Conservation (phyloP, 2,797 vertebrate species). For the Notoglanidium macrostoma region DNA sequence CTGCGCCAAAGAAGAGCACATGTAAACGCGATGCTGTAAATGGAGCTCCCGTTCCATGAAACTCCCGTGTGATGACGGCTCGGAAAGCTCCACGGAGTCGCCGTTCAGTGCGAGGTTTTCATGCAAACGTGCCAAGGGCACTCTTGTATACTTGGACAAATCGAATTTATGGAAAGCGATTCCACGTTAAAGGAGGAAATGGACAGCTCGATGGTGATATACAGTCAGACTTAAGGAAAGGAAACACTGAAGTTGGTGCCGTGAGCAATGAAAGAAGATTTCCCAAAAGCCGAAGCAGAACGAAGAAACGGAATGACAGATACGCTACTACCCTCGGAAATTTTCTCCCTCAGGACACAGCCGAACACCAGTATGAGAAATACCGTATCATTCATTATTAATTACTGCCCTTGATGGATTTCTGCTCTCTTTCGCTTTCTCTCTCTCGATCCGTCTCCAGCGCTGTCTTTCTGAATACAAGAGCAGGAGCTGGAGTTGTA, state of each 20-base stretch:
- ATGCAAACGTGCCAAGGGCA: constrained; percentile 1
- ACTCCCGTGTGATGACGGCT: constrained; percentile 6
- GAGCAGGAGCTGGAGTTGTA: not conserved
- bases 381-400: constrained; percentile 77
- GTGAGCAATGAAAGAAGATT: constrained; percentile 13
- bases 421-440: constrained; percentile 20
- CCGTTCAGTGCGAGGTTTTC: constrained; percentile 12
- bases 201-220: constrained; percentile 9
- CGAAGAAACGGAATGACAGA: constrained; percentile 13
- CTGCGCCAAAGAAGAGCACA: no score
- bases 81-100: constrained; percentile 37
- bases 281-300: not conserved
- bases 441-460: not conserved
- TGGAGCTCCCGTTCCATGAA: constrained; percentile 10
- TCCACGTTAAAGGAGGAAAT: constrained; percentile 2
- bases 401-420: constrained; percentile 79
- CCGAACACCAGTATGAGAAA: constrained; percentile 72
- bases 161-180: constrained; percentile 8
- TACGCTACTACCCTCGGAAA: constrained; percentile 18
- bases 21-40: not conserved
- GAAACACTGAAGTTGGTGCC: not conserved
- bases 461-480: constrained; percentile 2
- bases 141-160: not conserved
- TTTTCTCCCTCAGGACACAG: constrained; percentile 61
- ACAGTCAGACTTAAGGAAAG: not conserved